phyloP scores from a whole-genome alignment of 2,888 invertebrate genomes.

The Ormyrus pomaceus region DNA sequence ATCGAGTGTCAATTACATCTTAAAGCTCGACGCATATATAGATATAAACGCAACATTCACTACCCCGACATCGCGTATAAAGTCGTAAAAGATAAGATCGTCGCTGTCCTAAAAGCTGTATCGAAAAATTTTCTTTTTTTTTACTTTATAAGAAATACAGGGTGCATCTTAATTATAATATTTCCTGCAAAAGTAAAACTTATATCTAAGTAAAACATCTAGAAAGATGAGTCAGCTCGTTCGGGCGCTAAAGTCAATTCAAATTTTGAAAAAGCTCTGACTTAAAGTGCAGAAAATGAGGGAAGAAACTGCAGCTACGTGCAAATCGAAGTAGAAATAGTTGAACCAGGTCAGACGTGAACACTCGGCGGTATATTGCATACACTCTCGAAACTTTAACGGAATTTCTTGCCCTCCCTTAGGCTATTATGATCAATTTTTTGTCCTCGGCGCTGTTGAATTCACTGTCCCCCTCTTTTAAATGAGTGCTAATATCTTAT shows the following conservation, averaged over 20 bases:
- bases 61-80: slow-evolving; percentile 17
- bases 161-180: too few relatives aligned
- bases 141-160: too few relatives aligned
- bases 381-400: slow-evolving; percentile 1
- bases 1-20: slow-evolving; percentile 47
- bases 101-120: slow-evolving; percentile 8
- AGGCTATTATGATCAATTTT: neutral
- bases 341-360: slow-evolving; percentile 36
- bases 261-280: too few relatives aligned
- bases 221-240: too few relatives aligned
- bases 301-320: neutral
- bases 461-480: slow-evolving; percentile 13
- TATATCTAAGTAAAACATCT: too few relatives aligned
- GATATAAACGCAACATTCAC: slow-evolving; percentile 6
- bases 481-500: slow-evolving; percentile 38
- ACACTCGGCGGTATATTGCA: slow-evolving; percentile 13
- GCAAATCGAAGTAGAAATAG: slow-evolving; percentile 19
- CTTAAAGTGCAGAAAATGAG: too few relatives aligned
- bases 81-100: slow-evolving; percentile 7
- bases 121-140: slow-evolving; percentile 9
- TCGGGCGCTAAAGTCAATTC: too few relatives aligned
- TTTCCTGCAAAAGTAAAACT: too few relatives aligned
- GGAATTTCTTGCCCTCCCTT: slow-evolving; percentile 7
- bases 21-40: neutral
- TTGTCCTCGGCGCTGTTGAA: neutral